phyloP scores from a whole-genome alignment of 2,888 invertebrate species.

The Leptinotarsa juncta region DNA sequence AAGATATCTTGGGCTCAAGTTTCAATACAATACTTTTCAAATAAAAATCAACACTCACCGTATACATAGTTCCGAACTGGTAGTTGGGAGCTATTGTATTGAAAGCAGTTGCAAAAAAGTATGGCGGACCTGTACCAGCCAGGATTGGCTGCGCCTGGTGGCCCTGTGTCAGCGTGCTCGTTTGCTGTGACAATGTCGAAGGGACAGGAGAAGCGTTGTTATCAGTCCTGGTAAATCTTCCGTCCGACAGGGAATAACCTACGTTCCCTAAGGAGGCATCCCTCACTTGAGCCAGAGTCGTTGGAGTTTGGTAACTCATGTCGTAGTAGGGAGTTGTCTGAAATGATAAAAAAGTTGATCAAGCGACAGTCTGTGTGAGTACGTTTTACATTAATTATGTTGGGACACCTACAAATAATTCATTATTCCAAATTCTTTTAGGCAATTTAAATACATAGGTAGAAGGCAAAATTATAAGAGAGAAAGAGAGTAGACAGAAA shows the following conservation, averaged over 20 bases:
- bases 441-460: too few relatives aligned
- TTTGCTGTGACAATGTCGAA: conserved; percentile 79
- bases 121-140: conserved; percentile 75
- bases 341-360: conserved; percentile 53
- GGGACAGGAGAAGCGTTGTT: conserved; percentile 86
- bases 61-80: conserved; percentile 79
- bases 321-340: conserved; percentile 76
- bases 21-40: too few relatives aligned
- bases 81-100: conserved; percentile 77
- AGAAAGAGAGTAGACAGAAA: too few relatives aligned
- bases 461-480: too few relatives aligned
- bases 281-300: conserved; percentile 76
- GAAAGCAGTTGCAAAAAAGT: conserved; percentile 78
- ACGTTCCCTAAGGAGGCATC: conserved; percentile 76
- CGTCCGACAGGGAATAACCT: conserved; percentile 75
- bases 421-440: too few relatives aligned
- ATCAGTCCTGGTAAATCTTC: conserved; percentile 76
- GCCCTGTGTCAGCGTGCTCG: conserved; percentile 70
- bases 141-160: conserved; percentile 72
- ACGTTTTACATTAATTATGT: too few relatives aligned
- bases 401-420: too few relatives aligned
- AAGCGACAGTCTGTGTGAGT: not conserved
- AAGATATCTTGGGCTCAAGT: too few relatives aligned
- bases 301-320: conserved; percentile 80
- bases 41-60: conserved; percentile 67